These are phyloP conservation scores for Petrocephalus sullivani DNA, from an alignment of 2,797 vertebrate genomes.

Conservation along the genomic window DNA sequence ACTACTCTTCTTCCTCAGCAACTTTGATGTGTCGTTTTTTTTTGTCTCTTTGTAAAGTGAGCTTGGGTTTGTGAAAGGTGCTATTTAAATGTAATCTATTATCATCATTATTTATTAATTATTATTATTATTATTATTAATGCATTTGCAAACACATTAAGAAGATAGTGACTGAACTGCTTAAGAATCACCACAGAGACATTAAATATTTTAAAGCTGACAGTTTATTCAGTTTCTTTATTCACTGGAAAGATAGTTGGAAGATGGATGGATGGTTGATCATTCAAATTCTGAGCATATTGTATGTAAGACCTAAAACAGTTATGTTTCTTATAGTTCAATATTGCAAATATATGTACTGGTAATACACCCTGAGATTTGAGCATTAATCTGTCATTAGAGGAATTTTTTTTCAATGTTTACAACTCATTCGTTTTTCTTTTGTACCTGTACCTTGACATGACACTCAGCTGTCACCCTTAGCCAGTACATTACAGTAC, in stretches of 20 bases:
- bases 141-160: not conserved
- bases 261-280: not conserved
- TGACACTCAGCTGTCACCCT: no score
- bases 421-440: not conserved
- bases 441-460: not conserved
- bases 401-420: not conserved
- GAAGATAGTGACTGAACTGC: not conserved
- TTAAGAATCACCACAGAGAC: not conserved
- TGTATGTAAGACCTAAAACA: not conserved
- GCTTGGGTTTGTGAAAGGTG: not conserved
- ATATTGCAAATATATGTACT: no score
- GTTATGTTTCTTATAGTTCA: no score
- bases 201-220: not conserved
- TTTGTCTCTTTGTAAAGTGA: not conserved
- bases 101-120: not conserved
- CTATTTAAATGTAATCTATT: not conserved
- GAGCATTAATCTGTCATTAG: no score
- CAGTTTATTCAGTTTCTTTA: not conserved
- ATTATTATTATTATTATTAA: not conserved
- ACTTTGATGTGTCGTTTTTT: not conserved
- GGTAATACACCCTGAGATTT: no score
- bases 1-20: not conserved
- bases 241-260: not conserved
- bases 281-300: not conserved
- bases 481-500: no score